phyloP scores from a whole-genome alignment of 1,140 invertebrate genomes.

The Neodiprion pinetum region DNA sequence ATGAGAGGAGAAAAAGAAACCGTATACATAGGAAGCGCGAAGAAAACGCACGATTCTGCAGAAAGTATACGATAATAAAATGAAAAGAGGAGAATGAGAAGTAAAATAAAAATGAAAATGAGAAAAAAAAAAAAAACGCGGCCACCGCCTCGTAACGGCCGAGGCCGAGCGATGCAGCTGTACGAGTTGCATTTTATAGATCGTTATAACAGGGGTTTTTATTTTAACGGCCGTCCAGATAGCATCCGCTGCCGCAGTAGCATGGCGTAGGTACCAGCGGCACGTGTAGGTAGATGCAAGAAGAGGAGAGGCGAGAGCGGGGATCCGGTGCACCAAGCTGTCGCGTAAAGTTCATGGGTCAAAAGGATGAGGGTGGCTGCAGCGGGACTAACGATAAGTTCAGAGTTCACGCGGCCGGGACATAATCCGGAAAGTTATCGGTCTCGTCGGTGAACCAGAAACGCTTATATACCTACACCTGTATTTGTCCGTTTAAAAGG shows the following conservation, averaged over 20 bases:
- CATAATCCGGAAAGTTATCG: background rate
- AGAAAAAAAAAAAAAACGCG: background rate
- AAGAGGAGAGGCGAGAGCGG: background rate
- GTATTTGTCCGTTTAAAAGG: background rate
- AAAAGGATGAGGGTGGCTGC: slow-evolving; percentile 9
- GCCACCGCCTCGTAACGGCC: background rate
- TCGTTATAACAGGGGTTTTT: background rate
- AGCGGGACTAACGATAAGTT: slow-evolving; percentile 1
- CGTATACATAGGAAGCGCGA: background rate
- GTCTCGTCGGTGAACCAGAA: background rate
- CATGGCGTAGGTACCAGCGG: background rate
- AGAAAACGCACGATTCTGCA: too few species aligned
- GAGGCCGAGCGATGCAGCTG: background rate
- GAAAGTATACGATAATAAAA: too few species aligned
- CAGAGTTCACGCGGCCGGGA: background rate
- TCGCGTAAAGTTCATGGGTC: background rate
- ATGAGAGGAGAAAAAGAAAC: background rate
- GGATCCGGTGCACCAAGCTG: background rate
- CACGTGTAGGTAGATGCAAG: background rate
- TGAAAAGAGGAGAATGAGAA: background rate
- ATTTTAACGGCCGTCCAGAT: background rate
- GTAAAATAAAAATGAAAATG: background rate
- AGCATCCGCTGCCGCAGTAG: too few species aligned
- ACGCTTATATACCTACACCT: background rate
- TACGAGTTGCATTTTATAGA: slow-evolving; percentile 8